phyloP scores from a whole-genome alignment of 2,888 invertebrate species.

The Drosophila nigricruria region DNA sequence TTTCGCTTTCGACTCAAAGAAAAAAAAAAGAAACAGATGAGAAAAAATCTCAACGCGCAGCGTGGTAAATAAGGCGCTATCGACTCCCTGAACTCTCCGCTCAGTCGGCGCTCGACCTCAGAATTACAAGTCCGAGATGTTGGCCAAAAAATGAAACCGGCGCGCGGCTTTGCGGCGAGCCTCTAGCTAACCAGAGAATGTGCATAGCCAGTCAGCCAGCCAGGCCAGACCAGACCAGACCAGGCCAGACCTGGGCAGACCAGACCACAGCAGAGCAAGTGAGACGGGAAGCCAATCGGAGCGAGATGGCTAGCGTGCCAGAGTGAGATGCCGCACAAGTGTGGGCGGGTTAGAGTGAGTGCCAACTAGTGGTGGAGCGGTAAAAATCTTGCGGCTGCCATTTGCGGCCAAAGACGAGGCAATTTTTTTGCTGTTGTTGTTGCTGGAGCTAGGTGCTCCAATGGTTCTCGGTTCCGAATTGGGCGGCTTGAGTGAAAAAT shows the following conservation, averaged over 20 bases:
- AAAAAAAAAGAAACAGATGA: not conserved
- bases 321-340: constrained; percentile 3
- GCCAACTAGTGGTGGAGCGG: constrained; percentile 30
- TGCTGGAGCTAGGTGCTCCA: constrained; percentile 30
- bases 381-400: constrained; percentile 81
- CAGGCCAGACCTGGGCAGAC: no score
- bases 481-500: constrained; percentile 62
- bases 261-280: constrained; percentile 40
- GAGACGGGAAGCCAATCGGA: constrained; percentile 24
- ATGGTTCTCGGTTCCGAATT: constrained; percentile 16
- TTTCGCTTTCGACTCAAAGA: constrained; percentile 55
- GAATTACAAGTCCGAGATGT: constrained; percentile 53
- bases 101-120: constrained; percentile 46
- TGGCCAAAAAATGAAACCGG: constrained; percentile 67
- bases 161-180: constrained; percentile 76
- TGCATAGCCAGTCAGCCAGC: constrained; percentile 33
- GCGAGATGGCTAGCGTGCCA: not conserved
- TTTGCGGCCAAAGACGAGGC: constrained; percentile 82
- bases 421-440: constrained; percentile 16
- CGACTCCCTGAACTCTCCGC: constrained; percentile 35
- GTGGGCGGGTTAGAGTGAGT: constrained; percentile 25
- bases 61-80: constrained; percentile 50
- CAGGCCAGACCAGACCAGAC: not conserved
- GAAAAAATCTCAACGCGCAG: constrained; percentile 47
- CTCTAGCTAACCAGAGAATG: constrained; percentile 72